Evolutionary conservation across 2,113 vertebrate genomes (phyloP), one percentile per base, ranked within the genome.

Genomic region (Pardalotus punctatus): DNA sequence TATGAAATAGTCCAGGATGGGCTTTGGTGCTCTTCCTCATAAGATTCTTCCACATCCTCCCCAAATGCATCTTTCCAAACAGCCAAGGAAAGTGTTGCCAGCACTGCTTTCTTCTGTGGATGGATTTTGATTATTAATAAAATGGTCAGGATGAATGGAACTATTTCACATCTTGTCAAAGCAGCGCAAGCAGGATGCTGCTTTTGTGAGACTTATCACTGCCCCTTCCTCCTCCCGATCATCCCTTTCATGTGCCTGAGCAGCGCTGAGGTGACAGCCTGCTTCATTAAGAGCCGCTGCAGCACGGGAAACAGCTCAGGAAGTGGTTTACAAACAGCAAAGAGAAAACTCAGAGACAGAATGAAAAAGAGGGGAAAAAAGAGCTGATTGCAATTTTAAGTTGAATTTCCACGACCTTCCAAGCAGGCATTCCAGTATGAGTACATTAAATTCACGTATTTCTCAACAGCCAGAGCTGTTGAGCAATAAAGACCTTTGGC

Each of bases 401-500:
- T 28, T 70, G 53, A 67, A 91, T 93, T 91, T 84, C 54, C 35
- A 69, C 28, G 25, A 53, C 64, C 65, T 92, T 95, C 69, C 47
- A 88, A 94, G 70, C 9, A 10, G 81, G 24, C 57, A 85, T 71
- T 90, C 48, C 67, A 89, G 47, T 48, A 21, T 29, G 36, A 80
- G 85, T 43, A 70, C 60, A 85, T 95, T 94, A 83, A 92, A 81
- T 79, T 82, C 85, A 38, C 0, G 0, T 74, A 51, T 96, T 97
- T 85, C 94, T 81, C 94, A 97, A 95, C 50, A 91, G 61, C 79
- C 70, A 58, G 60, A 61, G 50, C 81, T 97, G 21, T 96, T 97
- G 94, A 93, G 94, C 94, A 95, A 95, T 79, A 58, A 88, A 82
- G 87, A 92, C 94, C 81, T 91, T 90, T 93, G 71, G 73, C 82